phyloP scores from a whole-genome alignment of 2,888 invertebrate species.

The Celastrina argiolus region DNA sequence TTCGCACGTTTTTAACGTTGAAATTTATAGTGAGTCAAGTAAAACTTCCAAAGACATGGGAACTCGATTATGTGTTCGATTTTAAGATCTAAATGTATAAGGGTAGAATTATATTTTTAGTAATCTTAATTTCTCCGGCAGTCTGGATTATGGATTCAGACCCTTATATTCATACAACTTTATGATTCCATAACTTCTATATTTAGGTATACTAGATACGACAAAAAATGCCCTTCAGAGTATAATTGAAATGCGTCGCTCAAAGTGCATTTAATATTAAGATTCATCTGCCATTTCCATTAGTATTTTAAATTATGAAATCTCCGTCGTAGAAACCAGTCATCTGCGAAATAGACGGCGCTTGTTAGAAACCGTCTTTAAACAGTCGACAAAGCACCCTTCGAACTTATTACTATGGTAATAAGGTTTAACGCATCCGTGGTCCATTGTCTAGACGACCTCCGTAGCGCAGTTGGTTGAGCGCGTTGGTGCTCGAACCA shows the following conservation, averaged over 20 bases:
- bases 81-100: too few species aligned
- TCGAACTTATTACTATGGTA: neutral
- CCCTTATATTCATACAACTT: too few species aligned
- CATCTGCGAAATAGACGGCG: neutral
- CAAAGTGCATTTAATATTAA: slow-evolving; percentile 3
- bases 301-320: neutral
- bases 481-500: too few species aligned
- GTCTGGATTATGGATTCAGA: too few species aligned
- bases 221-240: neutral
- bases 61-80: too few species aligned
- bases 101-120: too few species aligned
- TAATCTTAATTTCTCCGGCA: too few species aligned
- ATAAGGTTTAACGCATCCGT: neutral
- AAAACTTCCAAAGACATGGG: too few species aligned
- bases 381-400: neutral
- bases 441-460: neutral
- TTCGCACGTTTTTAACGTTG: too few species aligned
- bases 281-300: slow-evolving; percentile 2
- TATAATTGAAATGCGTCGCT: neutral
- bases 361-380: neutral
- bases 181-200: too few species aligned
- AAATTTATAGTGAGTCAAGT: too few species aligned
- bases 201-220: neutral
- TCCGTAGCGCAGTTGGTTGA: too few species aligned
- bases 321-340: neutral